Percentiles rank a stretch among this genome's conserved stretches.
These are phyloP conservation scores for Phrynosoma blainvillii DNA, from an alignment of 2,113 vertebrate species.

Conservation along the genomic window DNA sequence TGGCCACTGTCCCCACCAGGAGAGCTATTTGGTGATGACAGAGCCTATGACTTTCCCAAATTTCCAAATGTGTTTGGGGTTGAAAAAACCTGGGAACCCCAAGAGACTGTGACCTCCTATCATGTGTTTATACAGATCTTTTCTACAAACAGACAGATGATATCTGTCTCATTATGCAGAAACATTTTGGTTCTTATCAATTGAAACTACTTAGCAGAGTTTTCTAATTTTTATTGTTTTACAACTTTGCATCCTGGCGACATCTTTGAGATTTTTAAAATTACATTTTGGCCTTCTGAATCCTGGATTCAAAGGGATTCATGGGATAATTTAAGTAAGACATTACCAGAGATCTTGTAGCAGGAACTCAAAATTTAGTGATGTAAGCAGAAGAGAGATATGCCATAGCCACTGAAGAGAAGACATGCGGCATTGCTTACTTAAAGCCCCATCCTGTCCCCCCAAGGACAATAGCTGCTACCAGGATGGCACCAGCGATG, in stretches of 20 bases:
- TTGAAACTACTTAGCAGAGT: neutral
- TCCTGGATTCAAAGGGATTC: neutral
- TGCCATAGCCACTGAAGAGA: slow-evolving; percentile 88
- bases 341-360: slow-evolving; percentile 78
- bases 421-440: slow-evolving; percentile 98
- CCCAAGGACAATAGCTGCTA: slow-evolving; percentile 99
- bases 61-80: neutral
- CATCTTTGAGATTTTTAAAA: slow-evolving; percentile 28
- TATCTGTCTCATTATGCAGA: neutral
- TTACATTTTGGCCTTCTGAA: slow-evolving; percentile 2
- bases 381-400: slow-evolving; percentile 90
- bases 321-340: slow-evolving; percentile 10
- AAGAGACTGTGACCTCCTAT: neutral
- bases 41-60: neutral
- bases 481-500: slow-evolving; percentile 99
- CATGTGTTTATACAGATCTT: neutral
- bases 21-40: neutral
- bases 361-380: slow-evolving; percentile 95
- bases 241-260: slow-evolving; percentile 69
- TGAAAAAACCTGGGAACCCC: too few relatives aligned
- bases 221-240: neutral
- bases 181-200: neutral
- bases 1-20: neutral
- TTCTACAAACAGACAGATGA: neutral
- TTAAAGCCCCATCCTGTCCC: slow-evolving; percentile 99